Percentiles rank a stretch among this genome's conserved stretches.
Conservation (phyloP, 1,140 invertebrate genomes). For the Coelopa frigida region DNA sequence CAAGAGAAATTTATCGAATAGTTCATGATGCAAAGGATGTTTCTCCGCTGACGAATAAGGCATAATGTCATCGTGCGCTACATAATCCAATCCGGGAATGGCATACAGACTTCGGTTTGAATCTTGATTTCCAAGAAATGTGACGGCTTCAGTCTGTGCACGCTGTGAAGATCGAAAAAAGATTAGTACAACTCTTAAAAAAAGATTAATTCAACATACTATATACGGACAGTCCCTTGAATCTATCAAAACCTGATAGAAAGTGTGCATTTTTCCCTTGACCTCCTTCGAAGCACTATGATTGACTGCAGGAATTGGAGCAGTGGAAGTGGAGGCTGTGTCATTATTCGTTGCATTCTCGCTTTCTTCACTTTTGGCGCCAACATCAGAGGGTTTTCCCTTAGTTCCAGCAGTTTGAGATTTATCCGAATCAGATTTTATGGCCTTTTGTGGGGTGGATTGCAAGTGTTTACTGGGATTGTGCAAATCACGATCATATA, state of each 20-base stretch:
- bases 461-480: conserved; percentile 44
- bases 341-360: background rate
- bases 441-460: conserved; percentile 36
- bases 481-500: conserved; percentile 85
- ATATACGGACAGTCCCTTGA: conserved; percentile 92
- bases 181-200: background rate
- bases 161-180: conserved; percentile 53
- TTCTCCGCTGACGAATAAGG: conserved; percentile 73
- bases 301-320: too few relatives aligned
- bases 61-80: conserved; percentile 91
- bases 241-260: conserved; percentile 95
- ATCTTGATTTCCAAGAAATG: conserved; percentile 94
- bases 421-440: too few relatives aligned
- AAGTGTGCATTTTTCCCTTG: conserved; percentile 84
- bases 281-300: conserved; percentile 76
- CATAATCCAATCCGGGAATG: conserved; percentile 93
- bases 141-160: conserved; percentile 93
- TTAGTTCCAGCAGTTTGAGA: background rate
- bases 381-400: background rate
- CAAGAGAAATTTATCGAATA: conserved; percentile 92
- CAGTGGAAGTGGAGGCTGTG: background rate
- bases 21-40: conserved; percentile 80
- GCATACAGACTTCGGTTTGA: conserved; percentile 88
- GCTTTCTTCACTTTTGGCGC: background rate
- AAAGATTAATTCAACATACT: conserved; percentile 54